A percentile compares a stretch with the other conserved stretches of the same genome.
phyloP scores from a whole-genome alignment of 2,888 invertebrate species.

The Onthophagus sagittarius region DNA sequence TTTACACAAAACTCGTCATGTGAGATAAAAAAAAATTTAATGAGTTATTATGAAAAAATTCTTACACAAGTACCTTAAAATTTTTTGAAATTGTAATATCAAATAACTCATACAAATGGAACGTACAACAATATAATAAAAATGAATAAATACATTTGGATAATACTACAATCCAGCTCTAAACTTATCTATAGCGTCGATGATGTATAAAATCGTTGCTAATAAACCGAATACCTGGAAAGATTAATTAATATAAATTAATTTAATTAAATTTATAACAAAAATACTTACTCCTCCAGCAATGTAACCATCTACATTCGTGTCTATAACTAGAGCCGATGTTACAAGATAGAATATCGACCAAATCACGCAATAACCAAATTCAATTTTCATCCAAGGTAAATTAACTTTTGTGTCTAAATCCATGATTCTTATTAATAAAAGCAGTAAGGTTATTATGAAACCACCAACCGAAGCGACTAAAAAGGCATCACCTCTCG shows the following conservation, averaged over 20 bases:
- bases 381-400: constrained; percentile 32
- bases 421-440: constrained; percentile 27
- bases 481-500: constrained; percentile 31
- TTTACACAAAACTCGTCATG: not conserved
- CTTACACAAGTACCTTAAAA: not conserved
- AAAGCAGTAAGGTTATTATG: constrained; percentile 26
- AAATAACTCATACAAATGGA: not conserved
- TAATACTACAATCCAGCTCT: constrained; percentile 12
- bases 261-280: not conserved
- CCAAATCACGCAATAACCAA: constrained; percentile 27
- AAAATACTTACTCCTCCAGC: constrained; percentile 31
- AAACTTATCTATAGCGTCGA: constrained; percentile 25
- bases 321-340: constrained; percentile 26
- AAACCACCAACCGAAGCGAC: constrained; percentile 30
- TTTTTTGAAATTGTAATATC: not conserved
- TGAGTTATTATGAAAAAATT: not conserved
- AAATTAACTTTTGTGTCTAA: constrained; percentile 25
- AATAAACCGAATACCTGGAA: constrained; percentile 26
- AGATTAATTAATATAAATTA: not conserved
- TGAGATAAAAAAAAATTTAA: too few relatives aligned
- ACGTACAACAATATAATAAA: constrained; percentile 8
- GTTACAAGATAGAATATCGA: constrained; percentile 29
- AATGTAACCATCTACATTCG: constrained; percentile 24
- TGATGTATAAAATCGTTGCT: constrained; percentile 20
- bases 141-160: constrained; percentile 2